These are phyloP conservation scores for Ectropis grisescens DNA, from an alignment of 1,140 invertebrate genomes.

Conservation along the genomic window DNA sequence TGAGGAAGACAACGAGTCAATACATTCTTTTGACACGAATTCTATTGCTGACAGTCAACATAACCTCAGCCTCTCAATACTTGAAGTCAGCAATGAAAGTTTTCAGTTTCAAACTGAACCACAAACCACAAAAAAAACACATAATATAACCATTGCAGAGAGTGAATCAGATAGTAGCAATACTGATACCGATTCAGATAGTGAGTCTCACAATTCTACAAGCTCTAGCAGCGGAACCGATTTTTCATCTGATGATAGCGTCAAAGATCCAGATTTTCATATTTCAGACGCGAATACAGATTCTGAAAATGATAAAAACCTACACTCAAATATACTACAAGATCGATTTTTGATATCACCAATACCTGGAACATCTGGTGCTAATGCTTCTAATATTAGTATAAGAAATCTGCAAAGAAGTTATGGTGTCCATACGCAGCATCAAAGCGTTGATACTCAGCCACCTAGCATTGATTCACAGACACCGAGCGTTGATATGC, in stretches of 20 bases:
- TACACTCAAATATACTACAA: conserved; percentile 3
- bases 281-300: conserved; percentile 7
- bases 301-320: conserved; percentile 8
- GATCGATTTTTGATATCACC: conserved; percentile 8
- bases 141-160: conserved; percentile 8
- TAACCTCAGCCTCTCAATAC: conserved; percentile 4
- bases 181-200: conserved; percentile 6
- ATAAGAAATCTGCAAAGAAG: no score
- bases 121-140: conserved; percentile 5
- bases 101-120: conserved; percentile 6
- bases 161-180: conserved; percentile 7
- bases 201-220: conserved; percentile 6
- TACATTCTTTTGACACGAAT: conserved; percentile 8
- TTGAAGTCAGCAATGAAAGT: conserved; percentile 5
- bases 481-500: neutral
- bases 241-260: conserved; percentile 15
- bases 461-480: conserved; percentile 5
- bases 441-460: conserved; percentile 3
- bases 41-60: conserved; percentile 9
- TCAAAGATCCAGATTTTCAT: conserved; percentile 9
- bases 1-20: conserved; percentile 6
- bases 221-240: conserved; percentile 9
- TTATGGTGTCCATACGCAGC: no score
- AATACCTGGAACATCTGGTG: conserved; percentile 5
- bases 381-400: no score